Percentiles rank a stretch among this genome's conserved stretches.
Conservation (phyloP, 1,140 invertebrate genomes). For the Platyura marginata region DNA sequence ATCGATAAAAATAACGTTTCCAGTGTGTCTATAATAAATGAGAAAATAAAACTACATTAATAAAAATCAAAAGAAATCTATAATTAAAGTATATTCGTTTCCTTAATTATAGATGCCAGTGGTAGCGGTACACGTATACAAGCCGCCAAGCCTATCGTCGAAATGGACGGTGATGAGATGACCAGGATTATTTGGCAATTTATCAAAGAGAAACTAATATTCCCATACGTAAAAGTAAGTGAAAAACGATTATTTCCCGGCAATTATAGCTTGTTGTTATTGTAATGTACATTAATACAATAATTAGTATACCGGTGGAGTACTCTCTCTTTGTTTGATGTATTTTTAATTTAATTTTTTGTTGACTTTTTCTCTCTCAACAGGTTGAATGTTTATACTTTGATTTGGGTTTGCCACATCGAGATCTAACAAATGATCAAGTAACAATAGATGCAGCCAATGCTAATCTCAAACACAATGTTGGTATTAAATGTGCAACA, state of each 20-base stretch:
- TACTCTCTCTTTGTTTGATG: background rate
- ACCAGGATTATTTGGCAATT: constrained; percentile 75
- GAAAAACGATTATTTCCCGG: background rate
- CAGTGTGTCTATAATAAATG: no score
- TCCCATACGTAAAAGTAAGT: constrained; percentile 66
- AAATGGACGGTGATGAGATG: constrained; percentile 91
- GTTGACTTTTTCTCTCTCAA: background rate
- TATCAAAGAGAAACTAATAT: constrained; percentile 74
- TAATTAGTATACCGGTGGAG: no score
- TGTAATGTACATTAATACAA: no score
- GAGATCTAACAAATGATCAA: constrained; percentile 75
- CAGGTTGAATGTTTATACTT: constrained; percentile 62
- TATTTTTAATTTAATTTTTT: background rate
- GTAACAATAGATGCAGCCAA: constrained; percentile 72
- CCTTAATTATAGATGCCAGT: constrained; percentile 1
- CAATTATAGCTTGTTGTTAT: background rate
- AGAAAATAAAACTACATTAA: no score
- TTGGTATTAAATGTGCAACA: constrained; percentile 82
- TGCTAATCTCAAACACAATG: constrained; percentile 76
- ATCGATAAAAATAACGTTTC: no score
- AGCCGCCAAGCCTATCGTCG: constrained; percentile 59
- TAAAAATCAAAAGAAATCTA: background rate
- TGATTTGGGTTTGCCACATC: constrained; percentile 66
- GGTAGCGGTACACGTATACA: constrained; percentile 27
- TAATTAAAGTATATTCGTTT: background rate